These are phyloP conservation scores for Phocides pigmalion DNA, from an alignment of 1,140 invertebrate genomes.

Conservation along the genomic window DNA sequence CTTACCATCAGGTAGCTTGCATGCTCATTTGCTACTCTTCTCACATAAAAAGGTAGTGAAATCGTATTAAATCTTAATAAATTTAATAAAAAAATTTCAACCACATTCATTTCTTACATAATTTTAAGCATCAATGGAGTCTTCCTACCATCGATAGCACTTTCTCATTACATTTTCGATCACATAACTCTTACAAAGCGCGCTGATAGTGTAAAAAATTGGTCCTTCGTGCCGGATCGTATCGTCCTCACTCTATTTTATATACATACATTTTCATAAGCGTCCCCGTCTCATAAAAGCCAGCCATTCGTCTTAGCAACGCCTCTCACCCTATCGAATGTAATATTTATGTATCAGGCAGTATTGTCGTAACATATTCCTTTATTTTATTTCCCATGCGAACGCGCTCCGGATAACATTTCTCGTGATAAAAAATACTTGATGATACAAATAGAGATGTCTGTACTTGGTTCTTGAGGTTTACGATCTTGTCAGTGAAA, in stretches of 20 bases:
- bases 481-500: slow-evolving; percentile 19
- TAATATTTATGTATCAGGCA: slow-evolving; percentile 35
- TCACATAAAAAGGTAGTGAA: too few species aligned
- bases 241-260: slow-evolving; percentile 30
- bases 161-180: slow-evolving; percentile 32
- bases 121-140: not conserved
- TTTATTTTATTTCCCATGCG: slow-evolving; percentile 33
- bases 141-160: slow-evolving; percentile 2
- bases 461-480: slow-evolving; percentile 7
- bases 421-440: slow-evolving; percentile 26
- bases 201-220: slow-evolving; percentile 33
- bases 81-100: not conserved
- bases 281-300: slow-evolving; percentile 36
- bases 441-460: slow-evolving; percentile 25
- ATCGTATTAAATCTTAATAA: not conserved
- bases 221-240: slow-evolving; percentile 32
- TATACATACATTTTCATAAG: slow-evolving; percentile 40
- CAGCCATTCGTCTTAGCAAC: slow-evolving; percentile 35
- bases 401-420: slow-evolving; percentile 15
- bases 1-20: too few species aligned
- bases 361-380: slow-evolving; percentile 16
- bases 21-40: too few species aligned
- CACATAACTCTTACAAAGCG: slow-evolving; percentile 31
- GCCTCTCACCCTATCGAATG: slow-evolving; percentile 26
- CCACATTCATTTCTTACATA: too few species aligned